Evolutionary conservation across 2,888 invertebrate species (phyloP), one percentile per base, ranked within the genome.

Genomic region (Chymomyza caudatula): DNA sequence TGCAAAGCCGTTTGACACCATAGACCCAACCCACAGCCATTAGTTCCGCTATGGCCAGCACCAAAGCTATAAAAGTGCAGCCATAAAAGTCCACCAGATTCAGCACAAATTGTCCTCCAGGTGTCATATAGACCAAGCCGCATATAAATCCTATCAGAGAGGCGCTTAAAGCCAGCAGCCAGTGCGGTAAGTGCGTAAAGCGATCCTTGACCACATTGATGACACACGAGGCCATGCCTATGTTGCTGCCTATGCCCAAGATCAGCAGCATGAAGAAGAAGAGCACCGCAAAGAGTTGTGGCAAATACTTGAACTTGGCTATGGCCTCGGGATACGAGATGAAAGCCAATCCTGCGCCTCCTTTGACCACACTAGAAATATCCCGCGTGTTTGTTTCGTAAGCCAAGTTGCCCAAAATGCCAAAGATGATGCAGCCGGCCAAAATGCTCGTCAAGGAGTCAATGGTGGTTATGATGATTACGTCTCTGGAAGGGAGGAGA

Each of bases 341-440:
- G 85, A 96, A 96, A 1, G 96, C 96, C 47, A 96, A 90, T 0
- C 96, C 95, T 1, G 95, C 94, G 0, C 96, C 96, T 77, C 92
- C 90, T 22, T 94, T 94, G 0, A 96, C 93, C 0, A 95, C 94
- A 0, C 92, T 88, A 0, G 91, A 87, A 1, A 96, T 93, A 2
- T 94, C 93, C 25, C 91, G 90, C 4, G 90, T 89, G 0, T 92
- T 91, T 52, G 92, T 91, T 81, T 94, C 93, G 77, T 93, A 90
- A 0, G 96, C 95, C 76, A 96, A 89, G 88, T 96, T 96, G 0
- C 96, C 96, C 17, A 96, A 91, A 69, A 96, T 95, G 2, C 95
- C 95, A 86, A 96, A 96, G 71, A 96, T 96, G 1, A 96, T 96
- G 73, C 94, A 93, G 0, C 96, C 96, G 0, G 96, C 95, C 60